Evolutionary conservation across 1,140 invertebrate species (phyloP).

Genomic region (Lineus longissimus): DNA sequence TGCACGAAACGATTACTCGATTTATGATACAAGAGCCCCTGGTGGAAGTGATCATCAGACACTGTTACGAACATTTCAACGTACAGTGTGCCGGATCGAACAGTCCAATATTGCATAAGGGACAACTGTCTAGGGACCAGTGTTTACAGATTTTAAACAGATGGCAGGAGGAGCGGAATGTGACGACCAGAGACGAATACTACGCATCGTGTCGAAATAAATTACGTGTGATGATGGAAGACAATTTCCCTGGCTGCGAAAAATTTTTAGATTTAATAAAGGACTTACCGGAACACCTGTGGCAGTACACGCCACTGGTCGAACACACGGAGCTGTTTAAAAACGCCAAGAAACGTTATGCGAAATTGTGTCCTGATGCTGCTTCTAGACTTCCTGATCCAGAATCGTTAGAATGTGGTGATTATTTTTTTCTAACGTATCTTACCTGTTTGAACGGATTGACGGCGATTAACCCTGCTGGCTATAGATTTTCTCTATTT

Average conservation of each 20-base stretch:
- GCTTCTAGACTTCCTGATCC: background rate
- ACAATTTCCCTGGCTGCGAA: conserved; percentile 4
- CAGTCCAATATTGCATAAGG: conserved; percentile 3
- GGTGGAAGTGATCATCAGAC: conserved; percentile 1
- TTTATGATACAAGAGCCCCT: conserved; percentile 8
- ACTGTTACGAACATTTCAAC: conserved; percentile 5
- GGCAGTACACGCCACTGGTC: conserved; percentile 1
- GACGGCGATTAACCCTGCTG: conserved; percentile 2
- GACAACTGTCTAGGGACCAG: background rate
- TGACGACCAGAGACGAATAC: background rate
- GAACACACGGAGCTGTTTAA: conserved; percentile 5
- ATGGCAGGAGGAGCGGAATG: background rate
- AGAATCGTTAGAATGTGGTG: background rate
- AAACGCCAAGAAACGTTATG: background rate
- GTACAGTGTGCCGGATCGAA: background rate
- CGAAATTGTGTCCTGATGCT: background rate
- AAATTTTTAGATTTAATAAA: conserved; percentile 9
- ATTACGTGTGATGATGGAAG: background rate
- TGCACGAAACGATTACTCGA: background rate
- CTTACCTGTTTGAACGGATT: conserved; percentile 7
- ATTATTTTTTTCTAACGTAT: conserved; percentile 3
- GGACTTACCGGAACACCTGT: background rate
- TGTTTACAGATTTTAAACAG: background rate
- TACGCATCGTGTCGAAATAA: background rate
- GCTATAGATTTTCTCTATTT: conserved; percentile 6